Base-by-base conservation (phyloP, 2,113 vertebrate species). In the Gobiocypris rarus region DNA sequence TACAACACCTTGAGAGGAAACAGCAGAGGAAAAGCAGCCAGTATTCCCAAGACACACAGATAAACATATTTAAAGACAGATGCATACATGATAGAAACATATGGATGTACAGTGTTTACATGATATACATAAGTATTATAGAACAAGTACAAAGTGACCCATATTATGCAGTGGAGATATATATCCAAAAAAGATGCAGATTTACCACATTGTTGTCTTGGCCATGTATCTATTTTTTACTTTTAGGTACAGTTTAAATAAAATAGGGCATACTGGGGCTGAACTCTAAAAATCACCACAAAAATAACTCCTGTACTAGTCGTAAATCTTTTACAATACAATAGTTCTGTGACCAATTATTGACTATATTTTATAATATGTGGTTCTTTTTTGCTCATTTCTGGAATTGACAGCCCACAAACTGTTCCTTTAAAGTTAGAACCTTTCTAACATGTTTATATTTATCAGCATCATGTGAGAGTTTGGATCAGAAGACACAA, bases 1-100 rank as follows among this genome's bases (percentile, higher is more conserved):
- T 45, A 59, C 9, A 56, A 93, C 91, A 94, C 92, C 91, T 93
- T 93, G 88, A 93, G 91, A 92, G 87, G 87, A 92, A 90, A 88
- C 89, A 91, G 87, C 87, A 87, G 88, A 92, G 87, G 73, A 58
- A 86, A 86, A 88, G 91, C 89, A 89, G 69, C n/a, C 41, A 86
- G 59, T 48, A 82, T 91, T 90, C 90, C 91, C 54, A 22, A 26
- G 81, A 56, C 52, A 17, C 19, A 81, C 43, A 52, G 45, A 52
- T 45, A 31, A 88, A 52, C 89, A 89, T 90, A 83, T 58, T 28
- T 19, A 48, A 24, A 45, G 76, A 81, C 54, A 81, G 65, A 73
- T 58, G 45, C 14, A 71, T n/a, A 14, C 1, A 7, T 24, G 38
- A 28, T 52, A 52, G 15, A 75, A 19, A 31, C 8, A 74, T 50